Conservation (phyloP, 2,888 invertebrate genomes). For the Chrysomela aeneicollis region DNA sequence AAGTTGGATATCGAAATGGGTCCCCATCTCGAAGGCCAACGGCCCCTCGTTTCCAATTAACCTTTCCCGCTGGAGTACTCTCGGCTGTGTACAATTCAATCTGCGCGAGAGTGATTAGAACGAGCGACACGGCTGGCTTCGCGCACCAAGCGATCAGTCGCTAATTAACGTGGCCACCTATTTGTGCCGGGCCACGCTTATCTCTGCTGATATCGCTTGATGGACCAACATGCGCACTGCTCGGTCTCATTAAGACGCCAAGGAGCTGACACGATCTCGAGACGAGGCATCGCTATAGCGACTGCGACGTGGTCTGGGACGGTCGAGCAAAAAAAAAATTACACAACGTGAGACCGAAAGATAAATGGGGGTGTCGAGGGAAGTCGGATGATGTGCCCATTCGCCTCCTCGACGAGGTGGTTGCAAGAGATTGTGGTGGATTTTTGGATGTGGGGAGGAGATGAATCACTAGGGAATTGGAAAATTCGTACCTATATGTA, state of each 20-base stretch:
- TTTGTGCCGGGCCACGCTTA: conserved; percentile 46
- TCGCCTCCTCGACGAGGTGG: not conserved
- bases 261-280: conserved; percentile 55
- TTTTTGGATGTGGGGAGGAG: no score
- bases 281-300: not conserved
- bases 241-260: conserved; percentile 61
- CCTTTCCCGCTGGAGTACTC: not conserved
- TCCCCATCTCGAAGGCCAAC: no score
- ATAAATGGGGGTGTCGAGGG: not conserved
- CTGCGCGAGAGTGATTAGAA: conserved; percentile 25
- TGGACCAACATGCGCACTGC: conserved; percentile 58
- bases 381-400: not conserved
- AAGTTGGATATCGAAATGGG: no score
- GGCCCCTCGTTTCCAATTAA: not conserved
- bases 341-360: not conserved
- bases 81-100: conserved; percentile 1
- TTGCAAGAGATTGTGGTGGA: not conserved
- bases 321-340: not conserved
- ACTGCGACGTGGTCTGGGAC: not conserved
- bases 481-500: no score
- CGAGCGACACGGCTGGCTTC: conserved; percentile 31
- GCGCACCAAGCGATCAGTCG: conserved; percentile 38
- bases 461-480: no score
- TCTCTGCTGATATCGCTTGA: conserved; percentile 54
- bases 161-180: conserved; percentile 50